Evolutionary conservation across 1,140 invertebrate genomes (phyloP), one percentile per base, ranked within the genome.

Genomic region (Drosophila nebulosa): DNA sequence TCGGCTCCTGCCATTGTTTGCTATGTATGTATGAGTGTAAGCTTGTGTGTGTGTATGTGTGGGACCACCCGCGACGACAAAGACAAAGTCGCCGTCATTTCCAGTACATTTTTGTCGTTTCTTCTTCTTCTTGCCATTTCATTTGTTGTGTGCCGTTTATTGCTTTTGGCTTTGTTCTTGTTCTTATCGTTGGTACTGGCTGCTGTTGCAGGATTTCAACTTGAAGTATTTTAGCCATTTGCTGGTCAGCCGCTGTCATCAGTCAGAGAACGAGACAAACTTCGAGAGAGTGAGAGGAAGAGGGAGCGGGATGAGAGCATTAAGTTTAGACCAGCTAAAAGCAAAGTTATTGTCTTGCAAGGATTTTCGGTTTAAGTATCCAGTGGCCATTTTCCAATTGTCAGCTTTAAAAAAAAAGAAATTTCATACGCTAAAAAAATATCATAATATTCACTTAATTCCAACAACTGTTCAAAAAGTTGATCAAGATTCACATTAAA

Each of bases 161-260:
- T 85, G 76, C 76, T 74, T 71, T 74, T 67, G 69, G 66, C 66
- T 69, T 83, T 64, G 36, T 51, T 51, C 58, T 65, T 58, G 39
- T 52, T 30, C 52, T 36, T 73, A 24, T 22, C 14, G 61, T 62
- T 55, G 42, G 32, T 63, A 51, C 18, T 69, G 22, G 16, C 36
- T 22, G 56, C 56, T 56, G 36, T 42, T 63, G 52, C 64, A 77
- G 80, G 69, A 85, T 67, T 79, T 86, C 50, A 62, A 72, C 81
- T 74, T 85, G 73, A 85, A 85, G 81, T 80, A 80, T 86, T 74
- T 86, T 74, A 68, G 81, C 77, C 81, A 80, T 85, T 85, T 86
- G 63, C 74, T 86, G 77, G 77, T 81, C 79, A 81, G 56, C 70
- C 79, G 56, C 66, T 74, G 74, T 70, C 71, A 78, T 66, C 77